Percentiles rank a stretch among this genome's conserved stretches.
These are phyloP conservation scores for Saturnia japonica DNA, from an alignment of 2,888 invertebrate genomes.

Conservation along the genomic window DNA sequence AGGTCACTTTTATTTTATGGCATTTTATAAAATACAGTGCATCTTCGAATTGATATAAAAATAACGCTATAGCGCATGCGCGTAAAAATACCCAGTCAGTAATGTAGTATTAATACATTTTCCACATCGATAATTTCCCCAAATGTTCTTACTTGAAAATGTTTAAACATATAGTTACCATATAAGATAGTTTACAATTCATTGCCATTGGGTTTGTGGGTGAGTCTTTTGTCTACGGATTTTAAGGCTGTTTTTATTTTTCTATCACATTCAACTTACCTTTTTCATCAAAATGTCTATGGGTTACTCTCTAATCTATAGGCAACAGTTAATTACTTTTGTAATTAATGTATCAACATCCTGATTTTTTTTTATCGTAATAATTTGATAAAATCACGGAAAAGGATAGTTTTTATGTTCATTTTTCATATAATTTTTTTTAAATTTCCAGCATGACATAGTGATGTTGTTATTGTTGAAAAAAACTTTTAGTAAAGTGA, in stretches of 20 bases:
- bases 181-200: conserved; percentile 14
- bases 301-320: not conserved
- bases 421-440: conserved; percentile 17
- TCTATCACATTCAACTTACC: not conserved
- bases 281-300: not conserved
- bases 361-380: not conserved
- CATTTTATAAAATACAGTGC: no score
- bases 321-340: not conserved
- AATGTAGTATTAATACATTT: not conserved
- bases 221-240: conserved; percentile 2
- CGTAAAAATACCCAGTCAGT: not conserved
- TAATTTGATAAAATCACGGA: not conserved
- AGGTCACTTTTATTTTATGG: no score
- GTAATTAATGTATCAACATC: not conserved
- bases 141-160: not conserved
- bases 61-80: not conserved
- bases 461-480: conserved; percentile 34
- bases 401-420: not conserved
- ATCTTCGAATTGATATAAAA: not conserved
- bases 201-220: conserved; percentile 10
- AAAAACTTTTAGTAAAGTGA: conserved; percentile 47
- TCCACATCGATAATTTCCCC: not conserved
- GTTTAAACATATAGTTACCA: conserved; percentile 11
- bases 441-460: conserved; percentile 26
- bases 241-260: not conserved